Base-by-base conservation (phyloP, 2,888 invertebrate species). In the Eristalinus aeneus region DNA sequence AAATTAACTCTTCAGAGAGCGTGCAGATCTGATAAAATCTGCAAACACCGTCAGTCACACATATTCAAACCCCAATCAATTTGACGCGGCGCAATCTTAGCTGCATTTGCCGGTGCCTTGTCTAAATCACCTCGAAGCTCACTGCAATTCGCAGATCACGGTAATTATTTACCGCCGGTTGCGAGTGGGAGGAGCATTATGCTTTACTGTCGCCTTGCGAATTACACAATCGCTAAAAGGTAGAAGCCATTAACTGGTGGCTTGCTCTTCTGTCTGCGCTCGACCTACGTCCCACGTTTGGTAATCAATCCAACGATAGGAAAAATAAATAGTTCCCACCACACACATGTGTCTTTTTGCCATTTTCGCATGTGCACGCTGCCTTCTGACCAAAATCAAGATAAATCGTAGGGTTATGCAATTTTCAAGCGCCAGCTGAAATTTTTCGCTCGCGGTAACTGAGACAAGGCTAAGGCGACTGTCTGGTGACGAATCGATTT, bases 371-470 rank as follows among this genome's bases (percentile, higher is more conserved):
- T 53, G 27, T 27, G 58, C 65, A 39, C 58, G 12, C 34, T 61
- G 34, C 53, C 75, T 76, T 60, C 60, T 61, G 75, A 76, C 68
- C 67, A 68, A 61, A 76, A 60, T 68, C 68, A 76, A 46, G 46
- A 61, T 16, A 76, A 67, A 68, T 20, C 58, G 11, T n/a, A 61
- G 53, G n/a, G 16, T 68, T 60, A 53, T 54, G 60, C 34, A 76
- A 76, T 60, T 27, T 16, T n/a, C 20, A 39, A 74, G 27, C 39
- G 23, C 46, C 60, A 31, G 67, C 31, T 46, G 23, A 64, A 8
- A 8, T 8, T n/a, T 6, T n/a, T 46, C 16, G 46, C 16, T 46
- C 12, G n/a, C 39, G n/a, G 46, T n/a, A 16, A 46, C 46, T 46
- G 46, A 46, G 27, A 36, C 16, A 23, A 69, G 58, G 27, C 16